Percentiles rank a stretch among this genome's conserved stretches.
Evolutionary conservation across 2,797 vertebrate genomes (phyloP).

Genomic region (Coccyzus lansbergi): DNA sequence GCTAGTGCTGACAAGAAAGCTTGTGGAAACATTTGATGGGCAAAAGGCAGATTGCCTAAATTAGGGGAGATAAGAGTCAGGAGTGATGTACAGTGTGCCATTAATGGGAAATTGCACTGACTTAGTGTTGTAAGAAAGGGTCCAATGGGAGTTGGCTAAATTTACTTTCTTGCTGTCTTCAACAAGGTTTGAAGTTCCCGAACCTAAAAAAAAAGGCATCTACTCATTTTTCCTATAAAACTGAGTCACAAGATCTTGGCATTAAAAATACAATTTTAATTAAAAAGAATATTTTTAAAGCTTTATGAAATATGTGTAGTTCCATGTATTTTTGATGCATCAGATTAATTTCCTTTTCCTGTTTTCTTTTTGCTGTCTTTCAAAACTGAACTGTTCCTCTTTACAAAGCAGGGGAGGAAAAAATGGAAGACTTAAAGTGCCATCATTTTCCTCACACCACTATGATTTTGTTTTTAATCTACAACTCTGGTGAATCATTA

Average conservation of each 20-base stretch:
- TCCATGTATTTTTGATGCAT: background rate
- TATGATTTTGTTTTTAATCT: background rate
- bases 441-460: background rate
- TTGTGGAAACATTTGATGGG: background rate
- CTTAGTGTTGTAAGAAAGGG: background rate
- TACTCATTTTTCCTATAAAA: background rate
- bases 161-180: background rate
- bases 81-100: background rate
- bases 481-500: background rate
- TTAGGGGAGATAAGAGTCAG: background rate
- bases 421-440: background rate
- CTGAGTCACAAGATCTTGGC: background rate
- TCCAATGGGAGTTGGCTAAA: background rate
- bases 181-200: background rate
- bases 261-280: background rate
- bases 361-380: background rate
- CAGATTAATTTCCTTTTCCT: background rate
- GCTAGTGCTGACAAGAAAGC: background rate
- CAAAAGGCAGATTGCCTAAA: background rate
- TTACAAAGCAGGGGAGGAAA: background rate
- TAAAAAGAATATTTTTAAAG: background rate
- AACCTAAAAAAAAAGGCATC: background rate
- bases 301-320: background rate
- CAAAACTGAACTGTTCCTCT: background rate
- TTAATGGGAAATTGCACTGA: background rate